Conservation (phyloP, 2,888 invertebrate species). For the Drosophila incognita region DNA sequence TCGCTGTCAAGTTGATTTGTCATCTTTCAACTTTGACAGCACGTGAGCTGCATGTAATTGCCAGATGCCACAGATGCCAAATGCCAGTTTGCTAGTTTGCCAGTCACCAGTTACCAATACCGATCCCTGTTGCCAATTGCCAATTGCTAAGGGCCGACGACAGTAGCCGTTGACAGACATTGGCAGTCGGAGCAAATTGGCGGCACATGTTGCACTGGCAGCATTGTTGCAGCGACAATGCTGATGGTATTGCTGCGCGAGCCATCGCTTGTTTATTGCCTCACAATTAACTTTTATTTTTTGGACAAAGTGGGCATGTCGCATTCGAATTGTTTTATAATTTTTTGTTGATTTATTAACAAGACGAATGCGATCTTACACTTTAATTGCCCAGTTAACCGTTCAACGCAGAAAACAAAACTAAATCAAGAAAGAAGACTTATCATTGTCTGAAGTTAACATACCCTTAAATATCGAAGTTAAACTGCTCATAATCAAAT, state of each 20-base stretch:
- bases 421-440: background rate
- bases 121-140: constrained; percentile 25
- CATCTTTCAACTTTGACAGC: constrained; percentile 80
- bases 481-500: background rate
- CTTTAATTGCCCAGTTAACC: constrained; percentile 70
- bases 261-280: constrained; percentile 38
- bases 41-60: constrained; percentile 80
- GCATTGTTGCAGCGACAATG: constrained; percentile 19
- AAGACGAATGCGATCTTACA: constrained; percentile 18
- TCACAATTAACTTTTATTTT: constrained; percentile 68
- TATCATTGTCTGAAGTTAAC: background rate
- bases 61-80: constrained; percentile 51
- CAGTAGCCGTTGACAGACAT: constrained; percentile 66
- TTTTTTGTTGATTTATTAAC: constrained; percentile 64
- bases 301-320: constrained; percentile 23
- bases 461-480: no score
- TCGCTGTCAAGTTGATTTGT: constrained; percentile 77
- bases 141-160: constrained; percentile 58
- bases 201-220: constrained; percentile 60
- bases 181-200: constrained; percentile 75
- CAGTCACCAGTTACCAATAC: constrained; percentile 27
- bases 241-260: constrained; percentile 1
- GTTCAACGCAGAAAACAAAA: constrained; percentile 34
- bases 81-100: constrained; percentile 19
- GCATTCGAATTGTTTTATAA: constrained; percentile 68